Conservation (phyloP, 2,113 vertebrate species). For the Ochotona curzoniae region DNA sequence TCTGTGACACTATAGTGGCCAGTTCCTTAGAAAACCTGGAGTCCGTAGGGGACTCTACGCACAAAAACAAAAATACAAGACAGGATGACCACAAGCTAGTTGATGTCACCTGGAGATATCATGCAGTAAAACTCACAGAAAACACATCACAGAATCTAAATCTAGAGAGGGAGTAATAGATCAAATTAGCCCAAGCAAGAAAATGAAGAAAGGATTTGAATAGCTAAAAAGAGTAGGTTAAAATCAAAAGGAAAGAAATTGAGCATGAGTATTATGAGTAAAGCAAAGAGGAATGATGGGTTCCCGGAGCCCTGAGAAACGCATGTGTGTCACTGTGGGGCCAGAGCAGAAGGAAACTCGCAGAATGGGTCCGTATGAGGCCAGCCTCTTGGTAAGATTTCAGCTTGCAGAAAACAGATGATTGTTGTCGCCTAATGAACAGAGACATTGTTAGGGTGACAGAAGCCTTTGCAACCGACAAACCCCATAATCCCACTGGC, state of each 20-base stretch:
- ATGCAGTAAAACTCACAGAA: neutral
- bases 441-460: neutral
- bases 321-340: neutral
- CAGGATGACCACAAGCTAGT: neutral
- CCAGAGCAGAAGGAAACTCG: neutral
- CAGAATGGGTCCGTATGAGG: neutral
- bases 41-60: neutral
- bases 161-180: neutral
- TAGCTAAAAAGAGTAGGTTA: neutral
- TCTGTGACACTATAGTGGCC: neutral
- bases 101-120: neutral
- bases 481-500: neutral
- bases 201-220: constrained; percentile 19
- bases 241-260: neutral
- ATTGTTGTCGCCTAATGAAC: neutral
- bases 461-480: neutral
- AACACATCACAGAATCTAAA: neutral
- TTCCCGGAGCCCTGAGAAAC: neutral
- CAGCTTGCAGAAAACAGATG: neutral
- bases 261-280: neutral
- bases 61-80: neutral
- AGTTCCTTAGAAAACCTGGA: neutral
- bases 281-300: neutral
- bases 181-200: neutral
- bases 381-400: neutral